Base-by-base conservation (phyloP, 2,113 vertebrate genomes). In the Macrotis lagotis region DNA sequence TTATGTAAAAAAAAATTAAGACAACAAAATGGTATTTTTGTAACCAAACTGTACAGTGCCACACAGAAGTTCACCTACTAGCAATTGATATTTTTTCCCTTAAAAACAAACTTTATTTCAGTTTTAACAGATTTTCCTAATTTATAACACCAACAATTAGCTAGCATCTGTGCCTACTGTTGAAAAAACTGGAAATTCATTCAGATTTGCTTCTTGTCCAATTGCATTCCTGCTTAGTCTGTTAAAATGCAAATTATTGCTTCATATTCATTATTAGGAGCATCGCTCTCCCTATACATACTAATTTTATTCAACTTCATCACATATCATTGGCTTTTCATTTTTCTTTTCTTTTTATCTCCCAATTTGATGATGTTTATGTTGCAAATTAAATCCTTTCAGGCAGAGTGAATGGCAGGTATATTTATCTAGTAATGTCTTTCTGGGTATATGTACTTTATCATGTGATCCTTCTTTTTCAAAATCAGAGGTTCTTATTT, bases 111-210 rank as follows among this genome's bases (percentile, higher is more conserved):
- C 90, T 97, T 95, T 66, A 91, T n/a, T 92, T 97, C 55, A 94
- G 94, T 97, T 97, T 97, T 96, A 96, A 96, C 95, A 89, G 93
- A 93, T 88, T 97, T 98, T 97, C 83, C 94, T 97, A 25, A 25
- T 96, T 96, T 97, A 47, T 91, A 96, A 96, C 89, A 95, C 90
- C 92, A 96, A 94, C 93, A 96, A 94, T 98, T 97, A 98, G 92
- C 96, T 97, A 91, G 98, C 98, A 98, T 97, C 98, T 98, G 97
- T 96, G 83, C 49, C 97, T 96, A 95, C 93, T 97, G 97, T 96
- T 98, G 96, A 98, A 98, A 97, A 97, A 98, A 95, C 97, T 98
- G 96, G 97, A 97, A 98, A 98, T 98, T 98, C 95, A 97, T 97
- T 98, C 98, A 93, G 95, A 96, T 96, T 97, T 96, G 90, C 95